A percentile compares a stretch with the other conserved stretches of the same genome.
These are phyloP conservation scores for Athalia rosae DNA, from an alignment of 2,888 invertebrate genomes.

Conservation along the genomic window DNA sequence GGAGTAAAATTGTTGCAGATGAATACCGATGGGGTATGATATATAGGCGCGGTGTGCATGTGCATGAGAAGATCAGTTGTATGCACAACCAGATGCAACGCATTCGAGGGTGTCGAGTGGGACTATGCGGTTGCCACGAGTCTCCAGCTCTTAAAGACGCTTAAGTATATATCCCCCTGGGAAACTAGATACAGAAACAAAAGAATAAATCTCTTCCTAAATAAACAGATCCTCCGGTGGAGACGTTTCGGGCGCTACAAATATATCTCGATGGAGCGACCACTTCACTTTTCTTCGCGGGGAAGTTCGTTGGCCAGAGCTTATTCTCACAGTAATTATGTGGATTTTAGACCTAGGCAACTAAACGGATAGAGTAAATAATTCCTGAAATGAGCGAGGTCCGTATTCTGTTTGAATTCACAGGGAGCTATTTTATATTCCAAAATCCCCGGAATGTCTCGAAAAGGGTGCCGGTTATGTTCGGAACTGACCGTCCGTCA, in stretches of 20 bases:
- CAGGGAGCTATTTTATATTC: neutral
- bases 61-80: neutral
- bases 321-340: conserved; percentile 44
- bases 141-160: conserved; percentile 34
- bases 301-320: conserved; percentile 13
- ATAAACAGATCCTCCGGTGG: conserved; percentile 53
- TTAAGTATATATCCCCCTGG: conserved; percentile 29
- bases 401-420: conserved; percentile 2
- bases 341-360: conserved; percentile 41
- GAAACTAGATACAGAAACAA: conserved; percentile 57
- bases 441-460: neutral
- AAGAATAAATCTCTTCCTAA: conserved; percentile 55
- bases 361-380: conserved; percentile 32
- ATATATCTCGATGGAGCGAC: conserved; percentile 5
- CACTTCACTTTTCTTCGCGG: neutral
- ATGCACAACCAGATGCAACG: conserved; percentile 15
- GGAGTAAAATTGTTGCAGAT: neutral
- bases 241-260: conserved; percentile 19
- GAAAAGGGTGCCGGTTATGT: neutral
- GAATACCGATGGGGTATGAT: conserved; percentile 7
- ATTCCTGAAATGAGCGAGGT: conserved; percentile 22
- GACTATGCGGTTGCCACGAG: conserved; percentile 19
- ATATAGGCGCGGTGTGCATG: neutral
- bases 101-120: neutral
- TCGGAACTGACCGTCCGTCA: neutral